phyloP scores from a whole-genome alignment of 2,797 vertebrate genomes.

The Gymnothorax reevesii region DNA sequence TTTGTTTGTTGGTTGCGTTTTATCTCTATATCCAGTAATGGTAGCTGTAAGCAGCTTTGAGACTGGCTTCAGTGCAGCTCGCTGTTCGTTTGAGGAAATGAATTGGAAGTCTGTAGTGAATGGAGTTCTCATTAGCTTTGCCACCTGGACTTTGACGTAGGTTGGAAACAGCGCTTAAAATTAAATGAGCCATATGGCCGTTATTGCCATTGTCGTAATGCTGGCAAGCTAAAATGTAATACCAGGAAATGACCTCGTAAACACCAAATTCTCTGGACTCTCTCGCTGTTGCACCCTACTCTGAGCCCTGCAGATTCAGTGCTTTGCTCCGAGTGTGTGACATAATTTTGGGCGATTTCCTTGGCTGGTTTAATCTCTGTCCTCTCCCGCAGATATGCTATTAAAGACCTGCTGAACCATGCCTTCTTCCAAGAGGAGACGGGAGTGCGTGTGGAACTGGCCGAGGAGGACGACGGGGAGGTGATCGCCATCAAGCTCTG shows the following conservation, averaged over 20 bases:
- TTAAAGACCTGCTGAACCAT: conserved; percentile 96
- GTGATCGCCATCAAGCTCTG: conserved; percentile 97
- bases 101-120: neutral
- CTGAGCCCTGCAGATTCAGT: neutral
- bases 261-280: neutral
- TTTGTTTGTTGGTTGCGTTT: conserved; percentile 5
- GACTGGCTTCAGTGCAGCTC: no score
- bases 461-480: conserved; percentile 98
- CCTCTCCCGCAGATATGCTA: conserved; percentile 80
- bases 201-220: neutral
- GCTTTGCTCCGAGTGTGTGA: neutral
- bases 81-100: neutral
- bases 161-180: neutral
- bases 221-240: neutral
- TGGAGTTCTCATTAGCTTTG: neutral
- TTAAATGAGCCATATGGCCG: neutral
- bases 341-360: no score
- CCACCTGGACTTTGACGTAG: neutral
- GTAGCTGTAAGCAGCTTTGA: neutral
- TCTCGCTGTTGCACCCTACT: neutral
- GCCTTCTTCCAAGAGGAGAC: conserved; percentile 99
- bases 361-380: neutral
- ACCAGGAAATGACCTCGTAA: neutral
- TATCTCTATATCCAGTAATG: neutral
- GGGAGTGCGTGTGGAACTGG: conserved; percentile 94